Conservation (phyloP, 2,888 invertebrate species). For the Melikaiella ostensackeni region DNA sequence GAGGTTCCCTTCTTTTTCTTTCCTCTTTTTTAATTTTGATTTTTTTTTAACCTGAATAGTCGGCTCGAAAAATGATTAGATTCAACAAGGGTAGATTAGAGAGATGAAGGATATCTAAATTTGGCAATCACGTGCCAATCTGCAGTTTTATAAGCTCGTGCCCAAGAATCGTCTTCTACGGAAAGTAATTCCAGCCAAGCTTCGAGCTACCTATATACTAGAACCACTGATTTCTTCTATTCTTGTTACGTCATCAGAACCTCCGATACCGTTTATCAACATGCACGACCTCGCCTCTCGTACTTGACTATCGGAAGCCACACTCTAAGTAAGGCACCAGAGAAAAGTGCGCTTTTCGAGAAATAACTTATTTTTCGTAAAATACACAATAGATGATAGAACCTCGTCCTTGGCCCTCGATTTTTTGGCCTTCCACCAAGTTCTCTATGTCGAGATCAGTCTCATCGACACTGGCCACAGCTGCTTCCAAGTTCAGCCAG, state of each 20-base stretch:
- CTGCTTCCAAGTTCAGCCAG: slow-evolving; percentile 47
- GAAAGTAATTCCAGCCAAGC: slow-evolving; percentile 37
- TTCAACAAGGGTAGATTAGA: not conserved
- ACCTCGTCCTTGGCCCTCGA: slow-evolving; percentile 49
- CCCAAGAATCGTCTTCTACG: not conserved
- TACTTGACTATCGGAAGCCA: slow-evolving; percentile 23
- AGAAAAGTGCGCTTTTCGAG: not conserved
- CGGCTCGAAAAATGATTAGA: no score
- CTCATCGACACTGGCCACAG: slow-evolving; percentile 41
- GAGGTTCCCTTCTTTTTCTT: no score
- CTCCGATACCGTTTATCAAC: slow-evolving; percentile 29
- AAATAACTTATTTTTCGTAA: not conserved
- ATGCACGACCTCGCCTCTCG: slow-evolving; percentile 7
- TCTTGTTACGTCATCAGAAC: slow-evolving; percentile 18
- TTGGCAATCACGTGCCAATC: slow-evolving; percentile 1
- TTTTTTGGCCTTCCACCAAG: slow-evolving; percentile 55
- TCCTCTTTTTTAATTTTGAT: no score
- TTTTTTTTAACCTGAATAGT: no score
- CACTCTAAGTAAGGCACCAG: not conserved
- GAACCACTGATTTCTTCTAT: slow-evolving; percentile 17
- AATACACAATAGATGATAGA: slow-evolving; percentile 1
- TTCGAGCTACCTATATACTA: not conserved
- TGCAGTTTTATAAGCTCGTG: not conserved
- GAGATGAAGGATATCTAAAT: not conserved
- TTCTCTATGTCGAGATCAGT: slow-evolving; percentile 48